Evolutionary conservation across 2,888 invertebrate genomes (phyloP).

Genomic region (Galerucella pusilla): DNA sequence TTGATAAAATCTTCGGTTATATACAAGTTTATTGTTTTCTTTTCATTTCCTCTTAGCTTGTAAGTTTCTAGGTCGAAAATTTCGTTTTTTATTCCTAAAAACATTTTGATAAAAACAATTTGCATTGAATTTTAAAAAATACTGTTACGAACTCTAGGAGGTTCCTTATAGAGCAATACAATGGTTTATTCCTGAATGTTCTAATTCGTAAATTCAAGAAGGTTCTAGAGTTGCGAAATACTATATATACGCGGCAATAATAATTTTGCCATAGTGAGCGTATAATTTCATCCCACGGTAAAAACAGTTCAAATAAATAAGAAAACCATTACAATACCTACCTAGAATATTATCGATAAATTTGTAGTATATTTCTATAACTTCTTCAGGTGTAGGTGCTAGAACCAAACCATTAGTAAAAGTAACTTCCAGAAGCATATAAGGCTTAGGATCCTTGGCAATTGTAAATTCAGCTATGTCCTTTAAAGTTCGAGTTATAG

Average conservation of each 20-base stretch:
- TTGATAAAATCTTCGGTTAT: constrained; percentile 58
- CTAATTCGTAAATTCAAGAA: too few relatives aligned
- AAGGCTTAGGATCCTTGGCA: constrained; percentile 60
- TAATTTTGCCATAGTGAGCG: too few relatives aligned
- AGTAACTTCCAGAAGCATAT: constrained; percentile 67
- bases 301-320: too few relatives aligned
- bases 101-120: too few relatives aligned
- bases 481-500: constrained; percentile 75
- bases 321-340: too few relatives aligned
- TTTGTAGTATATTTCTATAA: constrained; percentile 67
- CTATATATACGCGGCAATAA: too few relatives aligned
- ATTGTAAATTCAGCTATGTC: constrained; percentile 70
- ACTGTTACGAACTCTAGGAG: too few relatives aligned
- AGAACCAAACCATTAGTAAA: constrained; percentile 70
- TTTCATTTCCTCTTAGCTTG: constrained; percentile 45
- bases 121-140: too few relatives aligned
- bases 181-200: too few relatives aligned
- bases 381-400: constrained; percentile 69
- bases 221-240: too few relatives aligned
- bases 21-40: constrained; percentile 50
- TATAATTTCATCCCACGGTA: too few relatives aligned
- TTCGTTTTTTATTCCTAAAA: constrained; percentile 46
- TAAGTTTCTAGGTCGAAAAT: constrained; percentile 48
- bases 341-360: constrained; percentile 50
- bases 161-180: too few relatives aligned